Evolutionary conservation across 2,797 vertebrate species (phyloP).

Genomic region (Myiotriccus ornatus): DNA sequence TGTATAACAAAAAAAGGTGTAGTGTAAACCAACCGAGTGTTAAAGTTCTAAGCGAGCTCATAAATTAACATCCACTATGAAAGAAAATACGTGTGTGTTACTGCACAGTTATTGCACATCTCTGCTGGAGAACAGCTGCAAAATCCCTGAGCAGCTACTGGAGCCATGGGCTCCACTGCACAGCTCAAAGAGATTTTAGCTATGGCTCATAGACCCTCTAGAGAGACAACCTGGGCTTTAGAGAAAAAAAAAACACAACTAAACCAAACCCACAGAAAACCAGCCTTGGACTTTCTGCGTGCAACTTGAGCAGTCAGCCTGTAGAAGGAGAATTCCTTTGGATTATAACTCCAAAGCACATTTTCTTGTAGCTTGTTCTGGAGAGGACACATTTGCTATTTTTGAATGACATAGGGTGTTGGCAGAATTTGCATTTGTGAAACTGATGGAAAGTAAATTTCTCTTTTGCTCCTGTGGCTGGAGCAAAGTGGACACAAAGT

Average conservation of each 20-base stretch:
- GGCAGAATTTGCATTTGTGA: not conserved
- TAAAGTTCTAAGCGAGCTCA: constrained; percentile 3
- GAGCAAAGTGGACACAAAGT: not conserved
- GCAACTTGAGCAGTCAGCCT: not conserved
- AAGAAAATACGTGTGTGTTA: constrained; percentile 11
- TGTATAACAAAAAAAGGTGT: constrained; percentile 43
- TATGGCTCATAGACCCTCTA: not conserved
- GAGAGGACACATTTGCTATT: not conserved
- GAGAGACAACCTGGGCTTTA: not conserved
- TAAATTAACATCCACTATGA: constrained; percentile 48
- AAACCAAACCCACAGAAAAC: not conserved
- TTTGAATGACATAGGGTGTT: not conserved
- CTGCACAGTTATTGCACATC: constrained; percentile 15
- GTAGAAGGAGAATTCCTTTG: not conserved
- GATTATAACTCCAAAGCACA: not conserved
- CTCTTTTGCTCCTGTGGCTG: not conserved
- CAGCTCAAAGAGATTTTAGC: not conserved
- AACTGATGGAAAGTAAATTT: not conserved
- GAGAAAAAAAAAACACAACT: not conserved
- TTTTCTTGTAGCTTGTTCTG: not conserved
- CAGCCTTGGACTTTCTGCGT: not conserved
- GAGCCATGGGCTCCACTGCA: not conserved
- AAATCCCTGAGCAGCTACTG: constrained; percentile 30
- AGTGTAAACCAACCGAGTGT: not conserved
- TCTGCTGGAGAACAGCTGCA: constrained; percentile 54